These are phyloP conservation scores for Watsonalla binaria DNA, from an alignment of 2,888 invertebrate genomes.

Conservation along the genomic window DNA sequence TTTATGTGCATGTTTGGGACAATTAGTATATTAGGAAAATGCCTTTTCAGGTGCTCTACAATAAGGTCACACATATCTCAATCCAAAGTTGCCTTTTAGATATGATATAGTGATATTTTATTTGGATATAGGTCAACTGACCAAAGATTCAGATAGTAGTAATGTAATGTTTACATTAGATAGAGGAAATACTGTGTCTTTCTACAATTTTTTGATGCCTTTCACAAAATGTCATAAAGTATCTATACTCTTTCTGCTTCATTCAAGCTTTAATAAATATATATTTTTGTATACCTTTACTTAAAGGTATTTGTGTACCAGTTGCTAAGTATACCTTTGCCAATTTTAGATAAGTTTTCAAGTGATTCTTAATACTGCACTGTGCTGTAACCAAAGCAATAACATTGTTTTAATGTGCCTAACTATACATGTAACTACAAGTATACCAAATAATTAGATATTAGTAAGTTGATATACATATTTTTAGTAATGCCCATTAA, in stretches of 20 bases:
- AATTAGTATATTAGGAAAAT: conserved; percentile 58
- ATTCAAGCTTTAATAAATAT: conserved; percentile 54
- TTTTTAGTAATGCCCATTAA: conserved; percentile 15
- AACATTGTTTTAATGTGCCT: conserved; percentile 69
- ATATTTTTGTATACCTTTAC: conserved; percentile 63
- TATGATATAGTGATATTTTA: conserved; percentile 71
- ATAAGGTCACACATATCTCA: conserved; percentile 71
- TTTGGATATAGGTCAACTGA: conserved; percentile 63
- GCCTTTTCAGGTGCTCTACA: conserved; percentile 74
- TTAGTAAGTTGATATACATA: conserved; percentile 32
- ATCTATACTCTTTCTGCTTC: conserved; percentile 52
- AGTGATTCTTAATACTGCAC: conserved; percentile 62
- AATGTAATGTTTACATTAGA: conserved; percentile 65
- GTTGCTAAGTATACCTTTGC: conserved; percentile 59
- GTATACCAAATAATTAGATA: conserved; percentile 66
- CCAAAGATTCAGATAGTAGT: conserved; percentile 64
- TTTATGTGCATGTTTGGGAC: conserved; percentile 65
- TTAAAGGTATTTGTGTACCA: conserved; percentile 46
- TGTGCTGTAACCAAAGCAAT: conserved; percentile 77
- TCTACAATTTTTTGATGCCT: conserved; percentile 52
- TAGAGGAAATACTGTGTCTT: conserved; percentile 36
- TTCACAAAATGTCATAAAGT: conserved; percentile 48
- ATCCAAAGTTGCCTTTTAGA: conserved; percentile 77
- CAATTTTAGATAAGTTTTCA: conserved; percentile 70
- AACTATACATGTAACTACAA: conserved; percentile 53